A percentile compares a stretch with the other conserved stretches of the same genome.
Conservation (phyloP, 2,113 vertebrate species). For the Tangachromis dhanisi region DNA sequence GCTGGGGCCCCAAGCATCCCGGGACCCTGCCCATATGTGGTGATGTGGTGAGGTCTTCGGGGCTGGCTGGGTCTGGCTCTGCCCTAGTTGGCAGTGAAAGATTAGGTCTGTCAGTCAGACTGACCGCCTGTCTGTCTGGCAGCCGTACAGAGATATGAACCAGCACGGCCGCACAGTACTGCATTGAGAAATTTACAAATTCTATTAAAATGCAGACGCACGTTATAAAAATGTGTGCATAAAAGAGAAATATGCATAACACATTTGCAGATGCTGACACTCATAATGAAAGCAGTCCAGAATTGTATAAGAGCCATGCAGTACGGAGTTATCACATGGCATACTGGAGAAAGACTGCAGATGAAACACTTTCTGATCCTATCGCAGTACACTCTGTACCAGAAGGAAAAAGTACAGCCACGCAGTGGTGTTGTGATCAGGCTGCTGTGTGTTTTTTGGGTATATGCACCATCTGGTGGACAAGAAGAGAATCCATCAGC, state of each 20-base stretch:
- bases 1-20: constrained; percentile 2
- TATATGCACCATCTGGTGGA: constrained; percentile 56
- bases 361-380: constrained; percentile 33
- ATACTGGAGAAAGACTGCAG: constrained; percentile 33
- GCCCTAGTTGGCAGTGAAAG: constrained; percentile 32
- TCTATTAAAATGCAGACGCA: background rate
- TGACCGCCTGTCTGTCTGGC: background rate
- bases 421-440: constrained; percentile 3
- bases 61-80: constrained; percentile 7
- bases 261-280: background rate
- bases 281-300: background rate
- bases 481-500: background rate
- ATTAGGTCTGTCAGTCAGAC: constrained; percentile 12
- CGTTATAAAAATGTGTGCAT: background rate
- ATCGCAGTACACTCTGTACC: constrained; percentile 57
- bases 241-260: background rate
- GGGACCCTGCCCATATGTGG: constrained; percentile 47
- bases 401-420: constrained; percentile 25
- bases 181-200: background rate
- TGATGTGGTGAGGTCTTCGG: constrained; percentile 23
- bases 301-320: background rate
- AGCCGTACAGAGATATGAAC: background rate
- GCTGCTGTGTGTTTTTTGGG: background rate
- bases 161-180: background rate
- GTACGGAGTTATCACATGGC: background rate